Evolutionary conservation across 2,888 invertebrate genomes (phyloP).

Genomic region (Micoletzkya japonica): DNA sequence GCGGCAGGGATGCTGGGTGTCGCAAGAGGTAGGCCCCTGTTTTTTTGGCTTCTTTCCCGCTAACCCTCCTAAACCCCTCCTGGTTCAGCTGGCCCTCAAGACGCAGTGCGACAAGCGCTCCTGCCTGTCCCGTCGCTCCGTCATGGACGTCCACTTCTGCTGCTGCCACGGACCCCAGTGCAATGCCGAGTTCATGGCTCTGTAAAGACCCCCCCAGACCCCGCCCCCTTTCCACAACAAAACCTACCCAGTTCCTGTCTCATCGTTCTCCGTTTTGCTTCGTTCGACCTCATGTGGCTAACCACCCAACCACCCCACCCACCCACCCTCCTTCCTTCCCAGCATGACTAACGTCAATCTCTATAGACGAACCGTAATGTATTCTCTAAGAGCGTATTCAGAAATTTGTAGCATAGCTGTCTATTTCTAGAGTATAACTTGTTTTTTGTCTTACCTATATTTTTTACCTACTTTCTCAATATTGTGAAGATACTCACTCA

Average conservation of each 20-base stretch:
- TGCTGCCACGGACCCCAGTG: conserved; percentile 19
- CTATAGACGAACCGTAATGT: too few species aligned
- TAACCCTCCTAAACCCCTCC: neutral
- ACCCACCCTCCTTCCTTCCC: neutral
- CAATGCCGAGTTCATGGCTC: conserved; percentile 6
- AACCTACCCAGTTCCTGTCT: too few species aligned
- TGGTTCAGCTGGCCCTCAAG: neutral
- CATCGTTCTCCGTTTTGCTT: too few species aligned
- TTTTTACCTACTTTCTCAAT: too few species aligned
- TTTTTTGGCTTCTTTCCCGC: neutral
- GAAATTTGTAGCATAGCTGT: too few species aligned
- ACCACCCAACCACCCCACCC: neutral
- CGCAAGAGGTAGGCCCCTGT: neutral
- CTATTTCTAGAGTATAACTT: too few species aligned
- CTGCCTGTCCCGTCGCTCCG: neutral
- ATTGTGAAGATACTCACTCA: too few species aligned
- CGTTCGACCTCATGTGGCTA: too few species aligned
- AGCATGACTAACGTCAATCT: neutral
- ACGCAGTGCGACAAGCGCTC: conserved; percentile 6
- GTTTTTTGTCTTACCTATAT: too few species aligned
- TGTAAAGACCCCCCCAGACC: neutral
- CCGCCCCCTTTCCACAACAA: too few species aligned
- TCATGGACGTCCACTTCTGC: conserved; percentile 5
- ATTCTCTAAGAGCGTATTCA: too few species aligned
- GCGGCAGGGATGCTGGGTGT: conserved; percentile 11